These are phyloP conservation scores for Papilio glaucus DNA, from an alignment of 1,140 invertebrate genomes.

Conservation along the genomic window DNA sequence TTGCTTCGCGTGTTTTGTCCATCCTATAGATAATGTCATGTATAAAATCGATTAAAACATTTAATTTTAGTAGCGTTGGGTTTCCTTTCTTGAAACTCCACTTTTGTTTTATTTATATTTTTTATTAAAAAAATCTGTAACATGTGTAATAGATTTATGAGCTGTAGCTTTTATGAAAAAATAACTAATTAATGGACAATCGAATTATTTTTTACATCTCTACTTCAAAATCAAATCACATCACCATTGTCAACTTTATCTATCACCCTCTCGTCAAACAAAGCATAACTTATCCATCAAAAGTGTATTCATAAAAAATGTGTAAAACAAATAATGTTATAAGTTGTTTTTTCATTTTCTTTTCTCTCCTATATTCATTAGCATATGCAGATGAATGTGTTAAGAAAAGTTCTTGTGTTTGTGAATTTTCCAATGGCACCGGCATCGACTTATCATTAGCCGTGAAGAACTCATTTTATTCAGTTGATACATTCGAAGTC, in stretches of 20 bases:
- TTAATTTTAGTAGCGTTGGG: too few relatives aligned
- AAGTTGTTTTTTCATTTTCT: constrained; percentile 38
- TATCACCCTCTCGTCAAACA: background rate
- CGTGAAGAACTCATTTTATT: constrained; percentile 59
- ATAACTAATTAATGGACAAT: too few relatives aligned
- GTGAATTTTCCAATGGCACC: constrained; percentile 78
- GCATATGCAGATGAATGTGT: constrained; percentile 63
- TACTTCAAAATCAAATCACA: background rate
- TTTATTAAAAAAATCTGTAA: too few relatives aligned
- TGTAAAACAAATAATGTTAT: background rate
- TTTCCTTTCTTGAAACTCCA: too few relatives aligned
- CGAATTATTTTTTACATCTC: too few relatives aligned
- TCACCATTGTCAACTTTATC: too few relatives aligned
- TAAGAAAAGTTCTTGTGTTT: constrained; percentile 69
- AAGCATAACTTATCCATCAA: background rate
- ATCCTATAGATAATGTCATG: too few relatives aligned
- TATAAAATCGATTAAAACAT: too few relatives aligned
- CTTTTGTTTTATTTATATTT: too few relatives aligned
- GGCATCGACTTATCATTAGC: constrained; percentile 70
- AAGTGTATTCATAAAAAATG: constrained; percentile 40
- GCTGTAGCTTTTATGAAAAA: too few relatives aligned
- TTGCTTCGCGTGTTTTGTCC: too few relatives aligned
- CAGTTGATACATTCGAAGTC: constrained; percentile 51
- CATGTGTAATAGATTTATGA: too few relatives aligned
- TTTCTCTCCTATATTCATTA: constrained; percentile 42